phyloP scores from a whole-genome alignment of 2,797 vertebrate genomes.

The Ctenosaura bakeri region DNA sequence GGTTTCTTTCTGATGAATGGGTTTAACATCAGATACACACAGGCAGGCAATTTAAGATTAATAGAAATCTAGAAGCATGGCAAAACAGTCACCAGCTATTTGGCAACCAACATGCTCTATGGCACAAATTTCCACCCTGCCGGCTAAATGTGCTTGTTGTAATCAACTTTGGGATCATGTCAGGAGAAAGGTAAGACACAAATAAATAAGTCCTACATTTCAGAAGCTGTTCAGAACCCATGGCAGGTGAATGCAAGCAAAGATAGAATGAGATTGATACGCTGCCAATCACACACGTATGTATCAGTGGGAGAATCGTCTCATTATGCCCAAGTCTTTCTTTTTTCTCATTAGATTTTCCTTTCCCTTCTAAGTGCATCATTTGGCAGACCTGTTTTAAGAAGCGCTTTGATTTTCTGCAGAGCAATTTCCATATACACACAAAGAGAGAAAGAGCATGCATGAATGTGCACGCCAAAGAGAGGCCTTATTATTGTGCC shows the following conservation, averaged over 20 bases:
- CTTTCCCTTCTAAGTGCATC: neutral
- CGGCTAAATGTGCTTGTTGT: too few relatives aligned
- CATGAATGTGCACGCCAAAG: rapidly evolving
- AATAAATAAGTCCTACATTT: neutral
- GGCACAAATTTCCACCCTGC: neutral
- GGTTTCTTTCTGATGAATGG: too few relatives aligned
- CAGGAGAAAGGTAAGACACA: too few relatives aligned
- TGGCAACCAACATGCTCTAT: neutral
- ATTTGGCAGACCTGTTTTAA: neutral
- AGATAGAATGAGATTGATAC: rapidly evolving
- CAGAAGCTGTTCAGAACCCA: neutral
- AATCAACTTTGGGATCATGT: too few relatives aligned
- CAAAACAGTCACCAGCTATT: neutral
- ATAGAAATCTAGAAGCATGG: neutral
- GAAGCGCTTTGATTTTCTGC: constrained; percentile 1
- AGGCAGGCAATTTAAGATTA: too few relatives aligned
- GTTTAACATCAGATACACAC: too few relatives aligned
- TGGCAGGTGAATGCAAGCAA: neutral
- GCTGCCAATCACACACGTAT: rapidly evolving
- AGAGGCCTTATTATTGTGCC: neutral
- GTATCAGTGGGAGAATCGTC: neutral
- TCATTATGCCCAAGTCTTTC: neutral
- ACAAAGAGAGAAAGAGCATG: neutral
- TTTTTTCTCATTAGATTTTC: neutral
- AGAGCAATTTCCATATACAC: neutral